Evolutionary conservation across 2,797 vertebrate species (phyloP).

Genomic region (Urosaurus nigricauda): DNA sequence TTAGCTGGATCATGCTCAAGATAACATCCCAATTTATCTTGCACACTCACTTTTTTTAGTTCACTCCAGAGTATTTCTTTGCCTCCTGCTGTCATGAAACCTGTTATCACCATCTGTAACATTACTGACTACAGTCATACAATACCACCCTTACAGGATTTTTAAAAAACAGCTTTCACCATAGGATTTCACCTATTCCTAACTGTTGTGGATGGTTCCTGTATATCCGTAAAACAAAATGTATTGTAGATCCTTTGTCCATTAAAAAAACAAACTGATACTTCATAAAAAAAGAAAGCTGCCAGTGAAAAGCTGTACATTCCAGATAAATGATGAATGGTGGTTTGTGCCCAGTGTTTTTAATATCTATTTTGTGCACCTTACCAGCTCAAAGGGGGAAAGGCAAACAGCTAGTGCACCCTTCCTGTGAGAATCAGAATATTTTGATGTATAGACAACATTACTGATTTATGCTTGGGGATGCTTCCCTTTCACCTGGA

Average conservation of each 20-base stretch:
- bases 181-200: not conserved
- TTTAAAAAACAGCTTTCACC: not conserved
- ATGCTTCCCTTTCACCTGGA: not conserved
- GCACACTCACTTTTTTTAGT: not conserved
- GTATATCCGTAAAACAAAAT: not conserved
- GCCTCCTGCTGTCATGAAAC: conserved; percentile 38
- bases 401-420: not conserved
- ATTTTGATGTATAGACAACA: not conserved
- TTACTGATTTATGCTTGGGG: not conserved
- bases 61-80: conserved; percentile 20
- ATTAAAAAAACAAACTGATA: not conserved
- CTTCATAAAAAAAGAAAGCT: not conserved
- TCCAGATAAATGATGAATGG: not conserved
- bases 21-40: not conserved
- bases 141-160: not conserved
- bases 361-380: too few species aligned
- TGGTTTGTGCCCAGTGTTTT: not conserved
- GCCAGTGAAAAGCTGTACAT: not conserved
- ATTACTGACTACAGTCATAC: conserved; percentile 11
- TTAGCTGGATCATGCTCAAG: not conserved
- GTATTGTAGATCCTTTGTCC: not conserved
- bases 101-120: conserved; percentile 43
- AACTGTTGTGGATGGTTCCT: conserved; percentile 17
- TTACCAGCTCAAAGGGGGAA: not conserved
- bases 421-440: not conserved